These are phyloP conservation scores for Lithobates sylvaticus DNA, from an alignment of 2,797 vertebrate genomes.

Conservation along the genomic window DNA sequence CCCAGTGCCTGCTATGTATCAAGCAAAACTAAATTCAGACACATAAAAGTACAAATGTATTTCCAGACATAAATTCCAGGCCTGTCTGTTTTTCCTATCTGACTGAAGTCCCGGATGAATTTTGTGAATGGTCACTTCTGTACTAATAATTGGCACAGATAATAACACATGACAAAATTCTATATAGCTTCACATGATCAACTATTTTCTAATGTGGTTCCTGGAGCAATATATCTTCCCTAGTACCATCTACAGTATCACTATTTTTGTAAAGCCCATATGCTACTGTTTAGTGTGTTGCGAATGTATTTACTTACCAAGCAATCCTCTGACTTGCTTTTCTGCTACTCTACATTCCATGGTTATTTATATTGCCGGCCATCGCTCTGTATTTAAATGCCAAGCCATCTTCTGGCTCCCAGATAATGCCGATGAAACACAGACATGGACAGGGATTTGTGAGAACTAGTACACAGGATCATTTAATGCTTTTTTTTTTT, in stretches of 20 bases:
- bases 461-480: not conserved
- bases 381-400: conserved; percentile 8
- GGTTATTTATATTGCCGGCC: conserved; percentile 38
- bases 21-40: not conserved
- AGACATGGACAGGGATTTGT: not conserved
- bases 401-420: conserved; percentile 2
- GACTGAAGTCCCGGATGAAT: too few species aligned
- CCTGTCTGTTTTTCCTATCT: too few species aligned
- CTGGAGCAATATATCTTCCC: not conserved
- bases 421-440: conserved; percentile 4
- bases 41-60: not conserved
- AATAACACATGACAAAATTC: not conserved
- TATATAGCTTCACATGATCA: not conserved
- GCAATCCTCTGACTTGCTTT: not conserved
- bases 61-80: not conserved
- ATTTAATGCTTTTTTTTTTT: not conserved
- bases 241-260: not conserved
- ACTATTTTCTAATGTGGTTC: not conserved
- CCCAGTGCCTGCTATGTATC: not conserved
- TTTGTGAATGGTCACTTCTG: too few species aligned
- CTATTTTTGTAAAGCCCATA: not conserved
- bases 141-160: not conserved
- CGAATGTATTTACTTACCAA: not conserved
- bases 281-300: not conserved
- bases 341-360: conserved; percentile 18